Base-by-base conservation (phyloP, 2,113 vertebrate genomes). In the Laticauda colubrina region DNA sequence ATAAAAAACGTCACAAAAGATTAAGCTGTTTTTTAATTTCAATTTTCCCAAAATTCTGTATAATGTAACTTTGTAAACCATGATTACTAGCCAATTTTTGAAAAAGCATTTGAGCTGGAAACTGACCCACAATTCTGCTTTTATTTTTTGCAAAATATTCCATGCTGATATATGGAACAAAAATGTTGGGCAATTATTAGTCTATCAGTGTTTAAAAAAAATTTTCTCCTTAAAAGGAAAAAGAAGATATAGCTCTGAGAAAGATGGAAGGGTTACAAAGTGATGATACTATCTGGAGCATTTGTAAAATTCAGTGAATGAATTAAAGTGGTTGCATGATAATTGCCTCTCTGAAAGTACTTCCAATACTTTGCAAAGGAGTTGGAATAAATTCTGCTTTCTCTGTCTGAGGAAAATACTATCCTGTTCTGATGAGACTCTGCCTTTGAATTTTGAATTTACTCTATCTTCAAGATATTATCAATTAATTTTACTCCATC, bases 101-200 rank as follows among this genome's bases (percentile, higher is more conserved):
- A 81, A 81, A 81, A 20, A 81, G 34, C 69, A 81, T 20, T 81
- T 81, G 69, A 39, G 69, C 20, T 81, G 69, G 69, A 81, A 81
- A 81, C 34, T 39, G 5, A 81, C 39, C 34, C 34, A 81, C 34
- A 39, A 39, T 81, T 81, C 34, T 81, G 69, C 18, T 81, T 75
- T 75, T 91, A 88, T 94, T 91, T 94, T 64, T 91, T 93, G 91
- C 93, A 86, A 29, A 54, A 88, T 75, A n/a, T 92, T 51, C 26
- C 59, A 88, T 39, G 34, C 69, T 20, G 34, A 39, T 21, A 34
- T 81, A 81, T 81, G 34, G 39, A 81, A 81, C 15, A 81, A 39
- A 81, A 81, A 81, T 81, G 34, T 75, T 39, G n/a, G 15, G 34
- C n/a, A 39, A 20, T 81, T 81, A 81, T 20, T 18, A 81, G 15